Percentiles rank a stretch among this genome's conserved stretches.
Conservation (phyloP, 2,888 invertebrate genomes). For the Lamellibrachia columna region DNA sequence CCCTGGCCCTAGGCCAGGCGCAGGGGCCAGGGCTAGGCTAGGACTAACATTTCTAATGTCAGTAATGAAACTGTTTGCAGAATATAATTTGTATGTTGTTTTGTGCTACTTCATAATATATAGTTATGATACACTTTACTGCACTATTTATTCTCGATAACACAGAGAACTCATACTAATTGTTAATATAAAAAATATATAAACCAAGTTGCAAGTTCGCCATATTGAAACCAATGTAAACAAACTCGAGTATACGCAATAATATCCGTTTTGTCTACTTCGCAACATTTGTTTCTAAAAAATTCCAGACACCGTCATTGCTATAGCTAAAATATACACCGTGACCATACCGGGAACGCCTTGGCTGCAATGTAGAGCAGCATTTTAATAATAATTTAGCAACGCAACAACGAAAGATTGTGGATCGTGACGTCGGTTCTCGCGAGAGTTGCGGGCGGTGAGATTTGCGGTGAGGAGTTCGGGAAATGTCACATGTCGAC, state of each 20-base stretch:
- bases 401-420: not conserved
- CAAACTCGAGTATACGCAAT: not conserved
- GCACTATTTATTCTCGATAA: not conserved
- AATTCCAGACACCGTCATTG: not conserved
- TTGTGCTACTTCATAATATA: not conserved
- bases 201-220: conserved; percentile 13
- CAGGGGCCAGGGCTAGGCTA: no score
- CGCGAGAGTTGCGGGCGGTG: not conserved
- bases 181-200: no score
- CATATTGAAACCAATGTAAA: conserved; percentile 40
- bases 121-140: not conserved
- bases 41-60: no score
- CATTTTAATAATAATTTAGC: conserved; percentile 44
- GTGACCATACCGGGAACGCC: conserved; percentile 52
- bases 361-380: conserved; percentile 57
- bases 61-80: no score
- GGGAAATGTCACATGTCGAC: not conserved
- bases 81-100: no score
- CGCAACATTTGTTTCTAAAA: not conserved
- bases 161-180: no score
- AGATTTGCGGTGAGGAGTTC: not conserved
- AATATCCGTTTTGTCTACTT: not conserved
- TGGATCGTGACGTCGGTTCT: not conserved
- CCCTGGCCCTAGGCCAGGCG: no score
- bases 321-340: not conserved